These are phyloP conservation scores for Leptopilina drosophilae DNA, from an alignment of 2,888 invertebrate species.

Conservation along the genomic window DNA sequence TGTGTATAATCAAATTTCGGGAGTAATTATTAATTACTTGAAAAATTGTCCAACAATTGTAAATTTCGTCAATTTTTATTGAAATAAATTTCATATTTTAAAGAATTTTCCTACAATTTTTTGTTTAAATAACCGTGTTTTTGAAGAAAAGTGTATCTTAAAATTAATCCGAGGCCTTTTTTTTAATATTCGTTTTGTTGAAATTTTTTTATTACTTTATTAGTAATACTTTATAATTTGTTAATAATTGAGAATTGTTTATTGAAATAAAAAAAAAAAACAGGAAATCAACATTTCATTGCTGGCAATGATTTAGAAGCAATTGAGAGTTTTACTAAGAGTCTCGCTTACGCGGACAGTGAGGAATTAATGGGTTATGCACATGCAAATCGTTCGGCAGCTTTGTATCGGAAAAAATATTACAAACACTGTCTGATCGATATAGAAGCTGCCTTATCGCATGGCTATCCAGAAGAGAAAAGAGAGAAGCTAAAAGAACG, in stretches of 20 bases:
- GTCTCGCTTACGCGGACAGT: slow-evolving; percentile 70
- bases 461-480: slow-evolving; percentile 73
- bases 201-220: background rate
- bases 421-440: slow-evolving; percentile 73
- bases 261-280: slow-evolving; percentile 24
- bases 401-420: slow-evolving; percentile 70
- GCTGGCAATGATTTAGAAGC: slow-evolving; percentile 72
- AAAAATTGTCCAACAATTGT: no score
- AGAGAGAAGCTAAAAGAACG: slow-evolving; percentile 68
- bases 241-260: background rate
- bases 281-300: slow-evolving; percentile 73
- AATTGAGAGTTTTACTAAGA: slow-evolving; percentile 72
- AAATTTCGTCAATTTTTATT: no score
- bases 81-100: no score
- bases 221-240: background rate
- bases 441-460: slow-evolving; percentile 68
- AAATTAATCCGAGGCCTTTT: no score
- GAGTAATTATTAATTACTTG: no score
- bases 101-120: no score
- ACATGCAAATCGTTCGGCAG: slow-evolving; percentile 74
- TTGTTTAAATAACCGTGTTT: no score
- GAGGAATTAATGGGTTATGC: slow-evolving; percentile 71
- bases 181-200: background rate
- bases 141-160: no score
- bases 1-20: no score